A percentile compares a stretch with the other conserved stretches of the same genome.
phyloP scores from a whole-genome alignment of 2,888 invertebrate species.

The Sisyra terminalis region DNA sequence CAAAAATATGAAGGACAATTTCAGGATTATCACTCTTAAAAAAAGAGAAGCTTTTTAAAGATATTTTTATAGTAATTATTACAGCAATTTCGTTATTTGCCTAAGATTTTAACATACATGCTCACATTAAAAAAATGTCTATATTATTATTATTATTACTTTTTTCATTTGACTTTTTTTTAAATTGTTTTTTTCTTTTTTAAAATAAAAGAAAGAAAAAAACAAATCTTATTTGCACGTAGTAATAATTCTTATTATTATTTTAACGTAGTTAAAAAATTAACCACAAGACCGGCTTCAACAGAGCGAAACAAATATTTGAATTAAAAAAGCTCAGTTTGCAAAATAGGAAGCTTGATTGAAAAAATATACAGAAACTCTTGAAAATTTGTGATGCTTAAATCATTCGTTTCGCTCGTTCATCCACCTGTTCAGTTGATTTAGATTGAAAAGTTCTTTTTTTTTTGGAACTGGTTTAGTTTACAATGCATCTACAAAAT shows the following conservation, averaged over 20 bases:
- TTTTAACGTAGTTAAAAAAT: no score
- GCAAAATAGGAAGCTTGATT: no score
- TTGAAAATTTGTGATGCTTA: no score
- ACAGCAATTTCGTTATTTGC: slow-evolving; percentile 9
- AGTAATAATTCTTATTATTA: background rate
- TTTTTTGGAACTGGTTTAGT: no score
- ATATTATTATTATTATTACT: background rate
- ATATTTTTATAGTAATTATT: slow-evolving; percentile 8
- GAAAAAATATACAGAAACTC: no score
- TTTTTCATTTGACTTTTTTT: no score
- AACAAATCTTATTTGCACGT: slow-evolving; percentile 1
- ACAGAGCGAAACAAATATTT: background rate
- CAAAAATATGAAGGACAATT: background rate
- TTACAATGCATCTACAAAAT: no score
- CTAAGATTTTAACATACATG: slow-evolving; percentile 8
- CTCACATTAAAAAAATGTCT: slow-evolving; percentile 6
- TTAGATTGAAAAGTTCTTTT: no score
- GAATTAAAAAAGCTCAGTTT: background rate
- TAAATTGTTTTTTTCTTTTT: no score
- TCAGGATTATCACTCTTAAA: background rate
- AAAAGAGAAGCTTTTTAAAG: slow-evolving; percentile 1
- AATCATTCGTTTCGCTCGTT: no score
- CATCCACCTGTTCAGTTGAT: no score
- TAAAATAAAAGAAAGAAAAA: background rate
- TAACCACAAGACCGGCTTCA: no score